phyloP scores from a whole-genome alignment of 2,797 vertebrate species.

The Leptatherina wallacei region DNA sequence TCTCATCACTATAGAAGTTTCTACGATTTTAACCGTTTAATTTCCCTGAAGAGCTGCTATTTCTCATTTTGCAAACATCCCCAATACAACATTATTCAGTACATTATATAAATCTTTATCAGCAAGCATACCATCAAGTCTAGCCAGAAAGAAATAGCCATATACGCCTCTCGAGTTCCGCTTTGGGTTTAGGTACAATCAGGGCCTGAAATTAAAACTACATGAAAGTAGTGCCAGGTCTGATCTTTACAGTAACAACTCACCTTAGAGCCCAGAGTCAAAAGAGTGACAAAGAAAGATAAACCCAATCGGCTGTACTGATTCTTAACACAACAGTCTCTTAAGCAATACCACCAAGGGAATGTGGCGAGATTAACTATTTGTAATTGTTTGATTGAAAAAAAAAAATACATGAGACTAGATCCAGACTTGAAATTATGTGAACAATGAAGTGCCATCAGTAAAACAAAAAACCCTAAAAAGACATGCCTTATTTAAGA shows the following conservation, averaged over 20 bases:
- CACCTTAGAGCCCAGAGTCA: not conserved
- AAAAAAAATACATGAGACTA: not conserved
- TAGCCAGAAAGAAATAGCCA: not conserved
- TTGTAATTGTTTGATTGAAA: not conserved
- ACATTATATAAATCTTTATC: not conserved
- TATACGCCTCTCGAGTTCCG: constrained; percentile 3
- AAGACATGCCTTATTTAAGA: not conserved
- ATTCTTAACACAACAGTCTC: not conserved
- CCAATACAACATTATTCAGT: not conserved
- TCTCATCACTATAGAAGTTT: not conserved
- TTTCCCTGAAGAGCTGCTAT: not conserved
- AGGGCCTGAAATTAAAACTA: not conserved
- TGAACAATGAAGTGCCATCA: not conserved
- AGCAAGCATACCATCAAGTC: not conserved
- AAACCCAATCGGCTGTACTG: constrained; percentile 7
- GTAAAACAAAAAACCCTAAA: not conserved
- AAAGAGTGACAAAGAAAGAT: constrained; percentile 8
- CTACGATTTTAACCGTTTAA: no score
- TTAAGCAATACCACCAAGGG: not conserved
- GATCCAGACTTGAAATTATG: not conserved
- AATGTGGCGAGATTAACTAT: not conserved
- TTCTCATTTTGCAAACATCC: not conserved
- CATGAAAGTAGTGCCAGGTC: not conserved
- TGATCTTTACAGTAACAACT: not conserved
- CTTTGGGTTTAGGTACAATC: not conserved